These are phyloP conservation scores for Mus spretus DNA, from an alignment of 2,797 vertebrate genomes.

Conservation along the genomic window DNA sequence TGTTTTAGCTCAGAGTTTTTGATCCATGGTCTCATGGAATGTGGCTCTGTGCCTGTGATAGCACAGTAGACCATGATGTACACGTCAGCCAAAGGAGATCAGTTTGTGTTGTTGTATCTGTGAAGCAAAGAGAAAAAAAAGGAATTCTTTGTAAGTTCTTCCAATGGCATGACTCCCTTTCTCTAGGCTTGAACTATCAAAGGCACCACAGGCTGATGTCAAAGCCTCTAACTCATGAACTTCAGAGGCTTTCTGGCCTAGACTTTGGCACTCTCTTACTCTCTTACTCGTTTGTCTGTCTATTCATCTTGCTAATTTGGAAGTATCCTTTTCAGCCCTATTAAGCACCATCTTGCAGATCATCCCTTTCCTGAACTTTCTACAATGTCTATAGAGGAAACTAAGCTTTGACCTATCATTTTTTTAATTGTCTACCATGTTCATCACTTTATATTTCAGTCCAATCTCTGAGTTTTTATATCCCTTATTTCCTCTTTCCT, in stretches of 20 bases:
- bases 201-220: neutral
- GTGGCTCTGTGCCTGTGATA: neutral
- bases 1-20: neutral
- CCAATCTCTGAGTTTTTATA: conserved; percentile 30
- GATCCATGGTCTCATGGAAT: neutral
- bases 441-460: neutral
- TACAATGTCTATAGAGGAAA: neutral
- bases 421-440: neutral
- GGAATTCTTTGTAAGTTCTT: neutral
- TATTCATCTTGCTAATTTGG: neutral
- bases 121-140: neutral
- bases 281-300: too few species aligned
- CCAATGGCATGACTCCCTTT: neutral
- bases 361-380: neutral
- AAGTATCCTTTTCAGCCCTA: neutral
- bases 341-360: neutral
- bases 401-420: neutral
- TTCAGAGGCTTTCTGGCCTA: neutral
- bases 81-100: neutral
- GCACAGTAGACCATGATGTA: too few species aligned
- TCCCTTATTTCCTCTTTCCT: neutral
- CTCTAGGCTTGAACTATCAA: neutral
- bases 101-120: neutral
- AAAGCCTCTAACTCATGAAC: neutral
- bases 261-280: neutral